Conservation (phyloP, 2,113 vertebrate genomes). For the Chamaetylas fuelleborni region DNA sequence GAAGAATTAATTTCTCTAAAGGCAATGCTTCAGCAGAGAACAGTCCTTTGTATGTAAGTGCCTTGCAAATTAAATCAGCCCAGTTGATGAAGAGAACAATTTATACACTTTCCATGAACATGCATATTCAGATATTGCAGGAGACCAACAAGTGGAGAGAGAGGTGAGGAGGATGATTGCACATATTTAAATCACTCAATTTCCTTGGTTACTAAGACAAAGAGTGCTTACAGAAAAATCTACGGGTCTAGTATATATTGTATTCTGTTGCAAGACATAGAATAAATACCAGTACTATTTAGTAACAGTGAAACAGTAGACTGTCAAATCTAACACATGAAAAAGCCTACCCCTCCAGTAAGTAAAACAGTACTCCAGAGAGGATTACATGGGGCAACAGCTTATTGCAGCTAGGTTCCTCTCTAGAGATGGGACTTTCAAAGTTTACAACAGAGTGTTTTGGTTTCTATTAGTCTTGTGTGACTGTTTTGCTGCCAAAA, state of each 20-base stretch:
- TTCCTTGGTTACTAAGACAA: conserved; percentile 42
- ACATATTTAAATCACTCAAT: conserved; percentile 39
- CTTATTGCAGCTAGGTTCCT: background rate
- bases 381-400: background rate
- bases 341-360: background rate
- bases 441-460: background rate
- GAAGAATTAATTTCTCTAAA: conserved; percentile 41
- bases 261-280: background rate
- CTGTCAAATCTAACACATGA: background rate
- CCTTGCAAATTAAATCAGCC: conserved; percentile 63
- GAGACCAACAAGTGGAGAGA: conserved; percentile 20
- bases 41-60: conserved; percentile 28
- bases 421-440: background rate
- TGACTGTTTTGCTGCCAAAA: background rate
- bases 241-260: background rate
- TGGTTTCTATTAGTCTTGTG: background rate
- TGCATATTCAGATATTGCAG: conserved; percentile 68
- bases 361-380: background rate
- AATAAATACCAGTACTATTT: background rate
- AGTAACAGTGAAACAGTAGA: background rate
- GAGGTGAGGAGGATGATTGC: background rate
- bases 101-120: background rate
- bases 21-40: conserved; percentile 33
- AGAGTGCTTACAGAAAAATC: conserved; percentile 5
- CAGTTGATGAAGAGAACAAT: background rate